These are phyloP conservation scores for Datnioides undecimradiatus DNA, from an alignment of 2,113 vertebrate species.

Conservation along the genomic window DNA sequence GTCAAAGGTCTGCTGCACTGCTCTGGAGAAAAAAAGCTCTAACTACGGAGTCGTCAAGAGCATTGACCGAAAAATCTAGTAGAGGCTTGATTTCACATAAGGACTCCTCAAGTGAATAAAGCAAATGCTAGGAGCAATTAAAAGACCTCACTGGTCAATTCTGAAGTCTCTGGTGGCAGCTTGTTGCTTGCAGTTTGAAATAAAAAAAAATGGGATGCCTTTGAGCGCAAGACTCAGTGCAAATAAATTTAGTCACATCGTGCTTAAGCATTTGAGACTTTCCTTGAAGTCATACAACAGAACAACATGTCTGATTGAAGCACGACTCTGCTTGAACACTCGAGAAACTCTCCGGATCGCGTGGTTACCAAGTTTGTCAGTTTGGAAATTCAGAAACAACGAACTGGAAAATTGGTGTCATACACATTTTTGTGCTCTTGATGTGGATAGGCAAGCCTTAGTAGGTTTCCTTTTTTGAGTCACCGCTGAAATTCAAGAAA, in stretches of 20 bases:
- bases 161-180: not conserved
- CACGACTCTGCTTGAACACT: constrained; percentile 3
- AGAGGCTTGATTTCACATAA: constrained; percentile 1
- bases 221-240: no score
- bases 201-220: not conserved
- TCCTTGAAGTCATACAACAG: not conserved
- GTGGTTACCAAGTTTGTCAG: constrained; percentile 38
- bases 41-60: not conserved
- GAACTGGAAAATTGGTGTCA: constrained; percentile 63
- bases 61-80: not conserved
- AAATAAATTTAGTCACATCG: not conserved
- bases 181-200: not conserved
- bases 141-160: not conserved
- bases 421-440: constrained; percentile 38
- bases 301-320: not conserved
- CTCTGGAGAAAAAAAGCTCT: not conserved
- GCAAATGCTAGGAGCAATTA: not conserved
- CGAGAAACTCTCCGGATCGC: constrained; percentile 7
- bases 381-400: constrained; percentile 54
- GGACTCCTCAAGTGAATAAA: constrained; percentile 15
- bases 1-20: not conserved
- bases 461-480: constrained; percentile 43
- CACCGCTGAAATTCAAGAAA: constrained; percentile 38
- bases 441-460: constrained; percentile 33
- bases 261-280: not conserved